Base-by-base conservation (phyloP, 1,140 invertebrate genomes). In the Aphidius gifuensis region DNA sequence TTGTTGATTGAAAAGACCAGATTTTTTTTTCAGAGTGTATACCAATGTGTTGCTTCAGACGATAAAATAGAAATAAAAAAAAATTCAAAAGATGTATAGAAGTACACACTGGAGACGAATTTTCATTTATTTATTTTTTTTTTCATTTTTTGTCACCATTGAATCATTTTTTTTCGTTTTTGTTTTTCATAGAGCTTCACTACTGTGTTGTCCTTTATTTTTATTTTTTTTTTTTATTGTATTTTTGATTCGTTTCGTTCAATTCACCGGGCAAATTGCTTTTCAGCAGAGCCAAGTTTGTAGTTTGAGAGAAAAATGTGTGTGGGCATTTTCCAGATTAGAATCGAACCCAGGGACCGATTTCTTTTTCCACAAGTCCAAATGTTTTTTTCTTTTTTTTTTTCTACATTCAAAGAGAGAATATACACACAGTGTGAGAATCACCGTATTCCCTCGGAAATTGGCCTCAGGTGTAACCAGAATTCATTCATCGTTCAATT, bases 401-500 rank as follows among this genome's bases (percentile, higher is more conserved):
- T 16, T 16, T 16, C 16, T 16, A 16, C 16, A 16, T 42, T 55
- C 11, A n/a, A 32, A 32, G 23, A 1, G 23, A 32, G 23, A 32
- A 32, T 32, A 32, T 32, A 32, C 4, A 32, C 4, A 32, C 4
- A 32, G 23, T 32, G 39, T 16, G 39, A 16, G 43, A 55, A 43
- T 55, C 40, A 40, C 53, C n/a, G n/a, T n/a, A 40, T 55, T n/a
- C 40, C 21, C 69, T 74, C 75, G 71, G 69, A 74, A 64, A 73
- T 71, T 70, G 73, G 75, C 68, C 71, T 72, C 76, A 77, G 73
- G 74, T 78, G 76, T 74, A 63, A 62, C 69, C 64, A 73, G 72
- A 76, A 76, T 77, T 76, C 73, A 77, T 74, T 70, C 67, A 62
- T 64, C 68, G 71, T 69, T 70, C 61, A 9, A 39, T 43, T 9